These are phyloP conservation scores for Columba livia DNA, from an alignment of 2,113 vertebrate genomes.

Conservation along the genomic window DNA sequence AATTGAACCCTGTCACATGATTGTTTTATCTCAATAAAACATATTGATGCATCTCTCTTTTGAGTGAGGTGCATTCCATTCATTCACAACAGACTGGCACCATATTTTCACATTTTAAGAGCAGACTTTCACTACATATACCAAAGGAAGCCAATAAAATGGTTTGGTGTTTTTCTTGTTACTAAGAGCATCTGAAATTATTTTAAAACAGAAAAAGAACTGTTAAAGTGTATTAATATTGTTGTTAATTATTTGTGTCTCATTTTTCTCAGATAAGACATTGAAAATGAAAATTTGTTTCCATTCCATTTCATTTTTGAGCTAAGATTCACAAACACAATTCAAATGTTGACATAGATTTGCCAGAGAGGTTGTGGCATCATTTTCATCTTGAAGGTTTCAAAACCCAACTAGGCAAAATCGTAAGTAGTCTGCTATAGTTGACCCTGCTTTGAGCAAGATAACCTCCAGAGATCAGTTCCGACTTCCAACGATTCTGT, in stretches of 20 bases:
- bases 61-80: too few relatives aligned
- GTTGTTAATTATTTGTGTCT: not conserved
- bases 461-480: not conserved
- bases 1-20: too few relatives aligned
- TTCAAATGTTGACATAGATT: not conserved
- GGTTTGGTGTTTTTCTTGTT: not conserved
- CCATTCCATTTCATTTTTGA: not conserved
- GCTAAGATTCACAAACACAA: fast-evolving
- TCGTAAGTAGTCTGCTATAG: not conserved
- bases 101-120: not conserved
- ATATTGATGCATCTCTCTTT: too few relatives aligned
- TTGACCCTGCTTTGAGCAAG: too few relatives aligned
- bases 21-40: too few relatives aligned
- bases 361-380: not conserved
- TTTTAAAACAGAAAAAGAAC: not conserved
- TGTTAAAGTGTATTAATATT: not conserved
- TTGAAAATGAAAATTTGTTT: not conserved
- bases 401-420: not conserved
- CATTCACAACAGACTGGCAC: not conserved
- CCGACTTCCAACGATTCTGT: not conserved
- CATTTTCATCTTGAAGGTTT: not conserved
- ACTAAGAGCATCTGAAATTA: not conserved
- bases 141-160: not conserved
- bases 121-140: not conserved
- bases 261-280: not conserved